A percentile compares a stretch with the other conserved stretches of the same genome.
Evolutionary conservation across 1,140 invertebrate species (phyloP).

Genomic region (Caenorhabditis brenneri): DNA sequence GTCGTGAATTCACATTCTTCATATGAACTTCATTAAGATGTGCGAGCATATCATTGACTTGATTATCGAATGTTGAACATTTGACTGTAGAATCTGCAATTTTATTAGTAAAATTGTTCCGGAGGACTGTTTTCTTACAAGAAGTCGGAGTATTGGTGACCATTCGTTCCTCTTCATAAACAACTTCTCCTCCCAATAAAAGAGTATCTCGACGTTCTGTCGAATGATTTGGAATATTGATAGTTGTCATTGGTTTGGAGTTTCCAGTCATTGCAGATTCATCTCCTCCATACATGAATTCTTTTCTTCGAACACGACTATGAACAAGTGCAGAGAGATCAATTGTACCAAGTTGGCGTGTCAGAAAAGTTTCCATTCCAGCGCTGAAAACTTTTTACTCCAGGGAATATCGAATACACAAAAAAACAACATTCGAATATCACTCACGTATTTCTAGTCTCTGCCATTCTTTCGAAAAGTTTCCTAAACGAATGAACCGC

Average conservation of each 20-base stretch:
- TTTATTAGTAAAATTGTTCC: background rate
- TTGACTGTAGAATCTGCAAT: background rate
- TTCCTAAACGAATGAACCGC: slow-evolving; percentile 15
- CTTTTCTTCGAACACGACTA: background rate
- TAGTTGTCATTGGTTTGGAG: background rate
- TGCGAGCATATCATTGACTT: slow-evolving; percentile 41
- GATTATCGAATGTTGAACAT: slow-evolving; percentile 4
- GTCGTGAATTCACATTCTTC: slow-evolving; percentile 37
- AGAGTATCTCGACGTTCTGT: slow-evolving; percentile 1
- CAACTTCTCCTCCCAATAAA: background rate
- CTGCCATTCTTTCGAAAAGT: slow-evolving; percentile 34
- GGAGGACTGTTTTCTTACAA: background rate
- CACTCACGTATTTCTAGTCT: slow-evolving; percentile 46
- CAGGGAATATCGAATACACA: background rate
- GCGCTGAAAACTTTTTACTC: background rate
- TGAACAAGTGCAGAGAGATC: slow-evolving; percentile 34
- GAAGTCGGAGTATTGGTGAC: background rate
- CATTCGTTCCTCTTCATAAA: background rate
- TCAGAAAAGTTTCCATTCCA: slow-evolving; percentile 47
- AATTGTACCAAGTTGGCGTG: slow-evolving; percentile 31
- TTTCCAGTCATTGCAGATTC: background rate
- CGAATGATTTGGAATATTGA: slow-evolving; percentile 8
- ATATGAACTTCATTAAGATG: slow-evolving; percentile 37
- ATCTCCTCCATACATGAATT: background rate
- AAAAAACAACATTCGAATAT: background rate